These are phyloP conservation scores for Drosophila jambulina DNA, from an alignment of 1,140 invertebrate species.

Conservation along the genomic window DNA sequence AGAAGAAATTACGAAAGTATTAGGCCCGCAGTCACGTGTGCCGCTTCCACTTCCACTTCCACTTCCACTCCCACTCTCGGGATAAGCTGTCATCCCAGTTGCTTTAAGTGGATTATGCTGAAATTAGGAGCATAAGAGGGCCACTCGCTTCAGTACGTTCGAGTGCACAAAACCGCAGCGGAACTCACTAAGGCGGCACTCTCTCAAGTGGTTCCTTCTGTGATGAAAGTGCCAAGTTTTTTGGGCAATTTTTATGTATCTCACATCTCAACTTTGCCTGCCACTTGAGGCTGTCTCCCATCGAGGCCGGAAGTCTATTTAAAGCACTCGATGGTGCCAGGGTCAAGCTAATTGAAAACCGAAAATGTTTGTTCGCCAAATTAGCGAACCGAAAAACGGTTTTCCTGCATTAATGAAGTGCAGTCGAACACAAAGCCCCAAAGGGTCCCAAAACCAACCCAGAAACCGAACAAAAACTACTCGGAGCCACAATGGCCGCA, in stretches of 20 bases:
- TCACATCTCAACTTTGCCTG: neutral
- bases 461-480: constrained; percentile 35
- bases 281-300: neutral
- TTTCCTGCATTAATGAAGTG: constrained; percentile 65
- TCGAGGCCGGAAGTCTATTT: constrained; percentile 33
- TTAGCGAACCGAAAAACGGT: constrained; percentile 56
- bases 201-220: neutral
- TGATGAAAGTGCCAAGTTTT: neutral
- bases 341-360: constrained; percentile 62
- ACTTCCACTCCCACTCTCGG: neutral
- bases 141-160: constrained; percentile 6
- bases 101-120: constrained; percentile 32
- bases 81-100: constrained; percentile 29
- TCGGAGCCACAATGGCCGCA: constrained; percentile 37
- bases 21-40: constrained; percentile 63
- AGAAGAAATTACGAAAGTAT: constrained; percentile 74
- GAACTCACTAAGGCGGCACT: neutral
- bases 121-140: constrained; percentile 14
- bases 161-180: constrained; percentile 5
- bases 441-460: neutral
- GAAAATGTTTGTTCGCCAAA: constrained; percentile 59
- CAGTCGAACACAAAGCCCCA: constrained; percentile 37
- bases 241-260: neutral
- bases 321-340: constrained; percentile 20
- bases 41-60: constrained; percentile 2